These are phyloP conservation scores for Drosophila trichaetosa DNA, from an alignment of 2,888 invertebrate genomes.

Conservation along the genomic window DNA sequence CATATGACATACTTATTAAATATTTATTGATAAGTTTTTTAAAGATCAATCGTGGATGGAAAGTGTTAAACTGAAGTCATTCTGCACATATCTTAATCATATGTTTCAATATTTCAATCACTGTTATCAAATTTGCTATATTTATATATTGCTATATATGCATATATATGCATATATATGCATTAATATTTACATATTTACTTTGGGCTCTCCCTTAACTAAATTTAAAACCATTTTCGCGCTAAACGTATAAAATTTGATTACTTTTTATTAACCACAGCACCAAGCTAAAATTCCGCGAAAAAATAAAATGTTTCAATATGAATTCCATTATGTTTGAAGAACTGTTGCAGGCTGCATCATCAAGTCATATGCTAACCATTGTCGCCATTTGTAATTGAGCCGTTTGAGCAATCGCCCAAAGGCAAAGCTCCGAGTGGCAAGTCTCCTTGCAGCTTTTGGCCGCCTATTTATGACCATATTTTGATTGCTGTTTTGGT, in stretches of 20 bases:
- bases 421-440: slow-evolving; percentile 8
- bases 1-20: background rate
- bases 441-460: slow-evolving; percentile 28
- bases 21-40: background rate
- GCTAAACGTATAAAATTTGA: slow-evolving; percentile 34
- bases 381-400: slow-evolving; percentile 74
- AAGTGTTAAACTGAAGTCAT: background rate
- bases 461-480: slow-evolving; percentile 69
- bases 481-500: slow-evolving; percentile 69
- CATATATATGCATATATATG: too few species aligned
- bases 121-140: background rate
- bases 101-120: background rate
- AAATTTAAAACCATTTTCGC: slow-evolving; percentile 4
- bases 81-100: background rate
- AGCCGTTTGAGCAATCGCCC: slow-evolving; percentile 52
- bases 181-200: background rate
- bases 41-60: background rate
- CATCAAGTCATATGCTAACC: slow-evolving; percentile 38
- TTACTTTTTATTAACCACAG: slow-evolving; percentile 39
- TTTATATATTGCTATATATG: background rate
- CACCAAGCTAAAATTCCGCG: slow-evolving; percentile 28
- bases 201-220: background rate
- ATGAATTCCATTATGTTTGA: slow-evolving; percentile 43
- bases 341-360: slow-evolving; percentile 7
- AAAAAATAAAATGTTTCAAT: slow-evolving; percentile 21